A percentile compares a stretch with the other conserved stretches of the same genome.
Evolutionary conservation across 2,113 vertebrate species (phyloP).

Genomic region (Micronycteris hirsuta): DNA sequence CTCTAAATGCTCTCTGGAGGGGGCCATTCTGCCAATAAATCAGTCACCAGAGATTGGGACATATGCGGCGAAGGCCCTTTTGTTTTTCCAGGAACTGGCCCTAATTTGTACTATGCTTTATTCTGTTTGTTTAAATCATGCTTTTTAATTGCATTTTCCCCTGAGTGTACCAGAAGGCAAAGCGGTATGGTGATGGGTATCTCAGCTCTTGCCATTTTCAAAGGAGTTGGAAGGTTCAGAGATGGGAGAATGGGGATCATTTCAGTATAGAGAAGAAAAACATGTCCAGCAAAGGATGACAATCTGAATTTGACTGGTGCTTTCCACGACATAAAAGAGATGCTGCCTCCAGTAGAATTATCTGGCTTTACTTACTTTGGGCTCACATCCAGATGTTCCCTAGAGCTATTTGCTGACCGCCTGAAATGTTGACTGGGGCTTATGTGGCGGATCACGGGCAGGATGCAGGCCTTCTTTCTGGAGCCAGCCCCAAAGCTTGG

Average conservation of each 20-base stretch:
- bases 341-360: neutral
- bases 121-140: slow-evolving; percentile 53
- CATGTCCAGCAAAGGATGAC: neutral
- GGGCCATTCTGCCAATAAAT: neutral
- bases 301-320: neutral
- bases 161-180: slow-evolving; percentile 42
- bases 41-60: slow-evolving; percentile 17
- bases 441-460: neutral
- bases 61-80: neutral
- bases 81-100: slow-evolving; percentile 32
- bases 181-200: neutral
- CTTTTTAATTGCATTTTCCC: slow-evolving; percentile 38
- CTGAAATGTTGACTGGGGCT: neutral
- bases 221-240: neutral
- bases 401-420: slow-evolving; percentile 8
- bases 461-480: neutral
- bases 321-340: slow-evolving; percentile 17
- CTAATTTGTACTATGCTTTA: slow-evolving; percentile 42
- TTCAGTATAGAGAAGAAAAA: slow-evolving; percentile 28
- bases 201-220: neutral
- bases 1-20: slow-evolving; percentile 1
- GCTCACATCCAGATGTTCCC: slow-evolving; percentile 31
- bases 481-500: neutral
- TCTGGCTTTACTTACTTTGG: slow-evolving; percentile 39
- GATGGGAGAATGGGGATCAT: neutral